These are phyloP conservation scores for Machaerirhynchus nigripectus DNA, from an alignment of 2,113 vertebrate genomes.

Conservation along the genomic window DNA sequence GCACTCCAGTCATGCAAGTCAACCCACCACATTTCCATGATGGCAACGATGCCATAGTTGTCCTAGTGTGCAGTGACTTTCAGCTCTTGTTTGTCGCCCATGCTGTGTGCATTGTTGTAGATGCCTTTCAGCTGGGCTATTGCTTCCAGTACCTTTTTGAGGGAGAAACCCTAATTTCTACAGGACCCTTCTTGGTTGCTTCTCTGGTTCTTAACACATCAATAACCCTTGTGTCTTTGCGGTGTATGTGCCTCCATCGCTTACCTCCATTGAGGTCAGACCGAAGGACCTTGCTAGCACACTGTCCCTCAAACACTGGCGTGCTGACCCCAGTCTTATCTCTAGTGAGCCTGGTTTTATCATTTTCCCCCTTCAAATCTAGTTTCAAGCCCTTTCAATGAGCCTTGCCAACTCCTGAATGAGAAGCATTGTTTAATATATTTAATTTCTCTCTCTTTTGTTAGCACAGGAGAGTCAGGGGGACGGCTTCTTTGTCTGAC, in stretches of 20 bases:
- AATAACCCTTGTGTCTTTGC: neutral
- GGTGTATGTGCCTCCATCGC: neutral
- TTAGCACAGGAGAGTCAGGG: conserved; percentile 54
- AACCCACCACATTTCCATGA: neutral
- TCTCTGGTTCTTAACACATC: neutral
- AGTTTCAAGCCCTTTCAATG: neutral
- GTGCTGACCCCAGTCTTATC: neutral
- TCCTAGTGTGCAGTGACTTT: neutral
- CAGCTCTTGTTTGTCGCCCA: neutral
- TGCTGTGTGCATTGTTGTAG: neutral
- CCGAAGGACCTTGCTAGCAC: neutral
- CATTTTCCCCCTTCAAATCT: neutral
- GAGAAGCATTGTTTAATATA: conserved; percentile 57
- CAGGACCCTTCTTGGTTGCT: neutral
- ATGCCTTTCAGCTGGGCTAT: neutral
- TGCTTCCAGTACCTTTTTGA: neutral
- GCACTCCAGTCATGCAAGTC: neutral
- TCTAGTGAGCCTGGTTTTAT: neutral
- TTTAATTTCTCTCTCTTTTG: conserved; percentile 72
- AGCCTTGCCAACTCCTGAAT: neutral
- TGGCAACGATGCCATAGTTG: rapidly evolving
- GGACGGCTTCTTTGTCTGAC: conserved; percentile 67
- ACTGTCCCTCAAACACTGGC: neutral
- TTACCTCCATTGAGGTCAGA: neutral
- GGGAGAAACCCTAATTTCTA: neutral